phyloP scores from a whole-genome alignment of 2,888 invertebrate species.

The Perdita meconis region DNA sequence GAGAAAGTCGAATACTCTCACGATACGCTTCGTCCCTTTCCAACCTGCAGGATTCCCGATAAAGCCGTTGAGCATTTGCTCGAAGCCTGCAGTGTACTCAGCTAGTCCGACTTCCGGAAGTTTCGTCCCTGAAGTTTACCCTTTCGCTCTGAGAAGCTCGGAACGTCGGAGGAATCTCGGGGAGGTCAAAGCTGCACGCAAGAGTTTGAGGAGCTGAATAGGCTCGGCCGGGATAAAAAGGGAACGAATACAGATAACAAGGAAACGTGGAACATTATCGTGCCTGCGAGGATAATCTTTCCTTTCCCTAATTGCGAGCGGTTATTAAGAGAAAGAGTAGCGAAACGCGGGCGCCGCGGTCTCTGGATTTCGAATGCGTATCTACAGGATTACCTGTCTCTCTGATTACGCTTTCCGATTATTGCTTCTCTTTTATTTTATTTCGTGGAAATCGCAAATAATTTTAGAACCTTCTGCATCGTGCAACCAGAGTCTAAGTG shows the following conservation, averaged over 20 bases:
- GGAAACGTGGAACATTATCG: conserved; percentile 35
- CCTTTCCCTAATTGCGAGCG: conserved; percentile 12
- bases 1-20: conserved; percentile 60
- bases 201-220: conserved; percentile 49
- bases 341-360: neutral
- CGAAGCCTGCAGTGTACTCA: conserved; percentile 66
- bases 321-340: conserved; percentile 18
- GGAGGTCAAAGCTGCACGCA: conserved; percentile 63
- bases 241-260: conserved; percentile 32
- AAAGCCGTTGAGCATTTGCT: conserved; percentile 70
- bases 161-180: conserved; percentile 64
- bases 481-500: too few species aligned
- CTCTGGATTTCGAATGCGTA: neutral
- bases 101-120: conserved; percentile 70
- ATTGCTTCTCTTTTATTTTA: neutral
- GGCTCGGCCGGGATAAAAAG: conserved; percentile 34
- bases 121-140: conserved; percentile 72
- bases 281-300: conserved; percentile 7
- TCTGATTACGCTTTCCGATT: neutral
- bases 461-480: too few species aligned
- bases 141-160: conserved; percentile 64
- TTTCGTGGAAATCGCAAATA: neutral
- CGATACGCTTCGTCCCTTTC: conserved; percentile 62
- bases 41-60: conserved; percentile 66
- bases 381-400: neutral